phyloP scores from a whole-genome alignment of 2,888 invertebrate genomes.

The Watsonalla binaria region DNA sequence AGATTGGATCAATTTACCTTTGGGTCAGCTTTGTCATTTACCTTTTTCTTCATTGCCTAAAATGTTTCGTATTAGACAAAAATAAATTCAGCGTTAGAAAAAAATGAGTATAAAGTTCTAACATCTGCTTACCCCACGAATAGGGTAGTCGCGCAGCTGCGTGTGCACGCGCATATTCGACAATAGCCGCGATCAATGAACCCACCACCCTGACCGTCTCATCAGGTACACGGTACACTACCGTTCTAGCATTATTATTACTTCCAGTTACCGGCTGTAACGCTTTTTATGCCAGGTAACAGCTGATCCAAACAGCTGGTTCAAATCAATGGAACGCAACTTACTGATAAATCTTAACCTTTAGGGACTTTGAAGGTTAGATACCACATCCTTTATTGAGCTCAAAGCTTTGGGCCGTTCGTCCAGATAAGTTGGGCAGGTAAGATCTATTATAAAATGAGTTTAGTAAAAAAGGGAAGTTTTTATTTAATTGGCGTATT shows the following conservation, averaged over 20 bases:
- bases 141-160: slow-evolving; percentile 61
- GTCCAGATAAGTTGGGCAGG: no score
- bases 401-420: no score
- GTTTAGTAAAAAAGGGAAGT: no score
- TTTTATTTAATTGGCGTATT: no score
- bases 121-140: slow-evolving; percentile 59
- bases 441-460: no score
- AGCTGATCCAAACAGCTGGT: slow-evolving; percentile 26
- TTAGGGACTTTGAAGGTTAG: background rate
- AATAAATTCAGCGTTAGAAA: background rate
- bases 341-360: background rate
- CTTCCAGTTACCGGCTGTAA: slow-evolving; percentile 4
- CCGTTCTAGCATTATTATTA: slow-evolving; percentile 20
- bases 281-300: slow-evolving; percentile 10
- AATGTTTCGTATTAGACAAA: background rate
- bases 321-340: background rate
- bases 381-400: background rate
- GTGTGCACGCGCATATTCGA: slow-evolving; percentile 65
- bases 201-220: slow-evolving; percentile 45
- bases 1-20: no score
- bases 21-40: background rate
- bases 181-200: slow-evolving; percentile 73
- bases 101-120: background rate
- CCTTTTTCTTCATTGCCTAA: background rate
- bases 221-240: slow-evolving; percentile 35